Evolutionary conservation across 2,113 vertebrate species (phyloP), one percentile per base, ranked within the genome.

Genomic region (Hippocampus zosterae): DNA sequence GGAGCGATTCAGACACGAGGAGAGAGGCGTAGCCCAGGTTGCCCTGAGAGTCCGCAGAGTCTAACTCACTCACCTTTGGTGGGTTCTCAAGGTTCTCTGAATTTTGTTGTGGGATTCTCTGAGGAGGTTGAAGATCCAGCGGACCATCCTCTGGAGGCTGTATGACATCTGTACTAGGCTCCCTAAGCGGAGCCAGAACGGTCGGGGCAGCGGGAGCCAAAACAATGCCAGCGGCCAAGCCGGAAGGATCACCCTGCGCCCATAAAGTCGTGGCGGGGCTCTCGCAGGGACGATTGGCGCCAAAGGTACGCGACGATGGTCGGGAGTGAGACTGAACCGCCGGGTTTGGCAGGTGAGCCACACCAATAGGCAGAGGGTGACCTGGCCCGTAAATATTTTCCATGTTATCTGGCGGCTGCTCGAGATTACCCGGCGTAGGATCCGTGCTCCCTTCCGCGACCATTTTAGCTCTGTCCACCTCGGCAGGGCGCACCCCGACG

Each of bases 81-180:
- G 97, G 97, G 81, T 97, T 98, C 84, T 98, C 97, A 23, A 98
- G 89, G 75, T 99, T 99, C 85, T 98, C 97, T 0, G 91, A 96
- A 27, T 92, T 79, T 12, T 90, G 86, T 7, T 92, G 88, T 68
- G 76, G 82, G 76, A 71, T 76, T 10, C 64, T 77, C 67, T 66
- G 83, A 11, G 78, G 69, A 50, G 70, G 82, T 83, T 73, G 90
- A 76, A 87, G 90, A 67, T 89, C 81, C 21, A 93, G 75, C 1
- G 87, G 78, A 0, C 85, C 90, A 75, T 95, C 94, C 42, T 97
- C 95, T 0, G 94, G 95, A 13, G 96, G 96, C 55, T 96, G 97
- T 37, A 96, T 93, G 53, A 95, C 92, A 77, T 94, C 94, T 0
- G 85, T 71, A 0, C 84, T 91, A 40, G 92, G 94, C 29, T 92